Evolutionary conservation across 2,113 vertebrate species (phyloP).

Genomic region (Ictidomys tridecemlineatus): DNA sequence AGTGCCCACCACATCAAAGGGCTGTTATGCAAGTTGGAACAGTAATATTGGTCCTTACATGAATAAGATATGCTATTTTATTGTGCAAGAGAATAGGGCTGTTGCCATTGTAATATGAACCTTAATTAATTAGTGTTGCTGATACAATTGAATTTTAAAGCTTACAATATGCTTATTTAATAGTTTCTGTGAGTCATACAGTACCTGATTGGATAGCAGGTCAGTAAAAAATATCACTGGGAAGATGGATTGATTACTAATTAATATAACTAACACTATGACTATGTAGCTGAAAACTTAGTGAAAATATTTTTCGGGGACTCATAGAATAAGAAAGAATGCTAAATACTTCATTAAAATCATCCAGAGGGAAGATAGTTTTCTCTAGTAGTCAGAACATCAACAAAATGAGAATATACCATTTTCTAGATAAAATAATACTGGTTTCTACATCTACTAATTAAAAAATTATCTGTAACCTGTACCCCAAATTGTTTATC

Average conservation of each 20-base stretch:
- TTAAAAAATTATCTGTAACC: background rate
- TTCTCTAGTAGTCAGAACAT: fast-evolving
- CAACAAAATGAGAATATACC: background rate
- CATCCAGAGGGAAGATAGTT: too few species aligned
- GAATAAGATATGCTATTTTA: background rate
- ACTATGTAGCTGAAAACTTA: background rate
- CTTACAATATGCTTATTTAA: background rate
- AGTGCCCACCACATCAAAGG: background rate
- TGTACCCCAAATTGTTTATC: background rate
- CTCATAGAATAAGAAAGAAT: background rate
- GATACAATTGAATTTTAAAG: background rate
- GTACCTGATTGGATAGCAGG: background rate
- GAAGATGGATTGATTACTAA: background rate
- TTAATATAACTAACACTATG: background rate
- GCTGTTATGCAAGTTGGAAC: background rate
- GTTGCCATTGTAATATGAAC: background rate
- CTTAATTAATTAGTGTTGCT: background rate
- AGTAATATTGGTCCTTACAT: background rate
- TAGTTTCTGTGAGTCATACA: background rate
- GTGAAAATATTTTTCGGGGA: background rate
- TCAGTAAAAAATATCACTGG: background rate
- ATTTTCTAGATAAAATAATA: background rate
- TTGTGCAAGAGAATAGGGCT: background rate
- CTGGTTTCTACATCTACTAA: background rate
- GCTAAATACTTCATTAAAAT: background rate